Evolutionary conservation across 2,888 invertebrate genomes (phyloP).

Genomic region (Lacanobia wlatinum): DNA sequence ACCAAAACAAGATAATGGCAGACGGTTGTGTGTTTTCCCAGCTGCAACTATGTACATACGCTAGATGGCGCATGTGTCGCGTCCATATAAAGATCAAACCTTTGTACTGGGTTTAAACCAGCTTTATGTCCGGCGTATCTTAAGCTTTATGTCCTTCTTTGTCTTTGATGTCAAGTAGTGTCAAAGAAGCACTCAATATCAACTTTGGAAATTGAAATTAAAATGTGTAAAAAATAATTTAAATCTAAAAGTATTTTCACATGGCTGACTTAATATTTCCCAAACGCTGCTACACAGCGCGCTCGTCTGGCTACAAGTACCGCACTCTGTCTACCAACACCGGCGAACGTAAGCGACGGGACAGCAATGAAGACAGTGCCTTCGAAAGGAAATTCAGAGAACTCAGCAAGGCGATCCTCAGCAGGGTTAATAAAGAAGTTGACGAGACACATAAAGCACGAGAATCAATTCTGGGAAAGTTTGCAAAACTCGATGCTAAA

Average conservation of each 20-base stretch:
- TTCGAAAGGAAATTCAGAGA: conserved; percentile 81
- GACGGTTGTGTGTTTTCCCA: conserved; percentile 3
- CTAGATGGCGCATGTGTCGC: conserved; percentile 48
- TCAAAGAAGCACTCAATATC: conserved; percentile 13
- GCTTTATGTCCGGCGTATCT: background rate
- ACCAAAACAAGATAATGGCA: background rate
- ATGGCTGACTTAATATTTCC: conserved; percentile 79
- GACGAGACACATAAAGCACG: conserved; percentile 72
- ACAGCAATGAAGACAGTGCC: conserved; percentile 69
- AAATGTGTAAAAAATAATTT: background rate
- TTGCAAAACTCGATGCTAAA: conserved; percentile 77
- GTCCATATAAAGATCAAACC: background rate
- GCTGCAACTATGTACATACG: background rate
- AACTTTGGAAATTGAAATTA: conserved; percentile 5
- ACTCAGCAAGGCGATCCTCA: conserved; percentile 75
- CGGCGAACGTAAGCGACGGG: conserved; percentile 72
- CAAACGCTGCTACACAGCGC: conserved; percentile 82
- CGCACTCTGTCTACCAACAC: conserved; percentile 85
- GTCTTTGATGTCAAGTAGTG: conserved; percentile 3
- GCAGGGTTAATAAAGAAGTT: conserved; percentile 76
- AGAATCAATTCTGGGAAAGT: conserved; percentile 74
- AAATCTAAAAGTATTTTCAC: conserved; percentile 14
- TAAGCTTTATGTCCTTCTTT: background rate
- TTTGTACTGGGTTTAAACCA: background rate
- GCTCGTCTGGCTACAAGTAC: conserved; percentile 84